Evolutionary conservation across 2,113 vertebrate species (phyloP), one percentile per base, ranked within the genome.

Genomic region (Onychostoma macrolepis): DNA sequence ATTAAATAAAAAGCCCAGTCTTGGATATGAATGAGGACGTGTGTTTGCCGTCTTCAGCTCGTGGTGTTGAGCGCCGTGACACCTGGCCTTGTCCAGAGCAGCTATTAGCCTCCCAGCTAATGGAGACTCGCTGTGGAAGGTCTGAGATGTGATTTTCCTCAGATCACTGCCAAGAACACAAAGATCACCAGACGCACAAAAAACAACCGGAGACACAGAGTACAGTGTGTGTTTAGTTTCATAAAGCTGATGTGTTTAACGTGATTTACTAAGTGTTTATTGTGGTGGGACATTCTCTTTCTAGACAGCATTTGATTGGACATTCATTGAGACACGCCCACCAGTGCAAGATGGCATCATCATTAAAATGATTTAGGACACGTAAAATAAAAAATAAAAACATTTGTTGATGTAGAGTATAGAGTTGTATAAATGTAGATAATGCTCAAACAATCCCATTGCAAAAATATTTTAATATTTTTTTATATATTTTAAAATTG

Each of bases 1-100:
- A 30, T 28, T 2, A 28, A 56, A 19, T 53, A 53, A 53, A 17
- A 53, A 17, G 13, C 13, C 15, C 43, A 1, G n/a, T 26, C 0
- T 76, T 1, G 1, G 24, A 45, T 2, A 43, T 45, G 38, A 76
- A 76, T 15, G 74, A 76, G n/a, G 58, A 63, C 2, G 58, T 36
- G 26, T 48, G 36, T 72, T 41, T 63, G 26, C 41, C 24, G 38
- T 30, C 56, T 28, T 83, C 4, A 72, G 24, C 33, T 56, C 17
- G 15, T 76, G 58, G 48, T 63, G 61, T 65, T 65, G 38, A 6
- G 53, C 2, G 4, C n/a, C 15, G 77, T 83, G 86, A 78, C 86
- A 89, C 88, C 74, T 83, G 84, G 79, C 74, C 80, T 87, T 36
- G 87, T 82, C 63, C 41, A 74, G 82, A 85, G 48, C 71, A 78